phyloP scores from a whole-genome alignment of 92 coral and sea anemone genomes.

The Scolanthus callimorphus region DNA sequence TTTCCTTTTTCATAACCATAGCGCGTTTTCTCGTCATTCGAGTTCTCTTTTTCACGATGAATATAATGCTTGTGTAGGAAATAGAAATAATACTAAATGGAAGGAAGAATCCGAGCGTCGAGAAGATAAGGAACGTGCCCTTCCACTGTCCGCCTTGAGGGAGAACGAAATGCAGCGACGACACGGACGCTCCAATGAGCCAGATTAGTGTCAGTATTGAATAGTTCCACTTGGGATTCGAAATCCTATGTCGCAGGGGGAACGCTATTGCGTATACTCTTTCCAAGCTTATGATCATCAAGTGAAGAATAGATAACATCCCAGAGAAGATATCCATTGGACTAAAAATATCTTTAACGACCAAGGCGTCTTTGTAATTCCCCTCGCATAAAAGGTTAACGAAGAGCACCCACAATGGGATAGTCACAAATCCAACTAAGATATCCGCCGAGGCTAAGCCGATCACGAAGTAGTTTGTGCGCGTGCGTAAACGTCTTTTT shows the following conservation, averaged over 20 bases:
- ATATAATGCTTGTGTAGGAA: slow-evolving; percentile 54
- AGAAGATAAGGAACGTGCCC: slow-evolving; percentile 64
- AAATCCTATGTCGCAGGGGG: slow-evolving; percentile 69
- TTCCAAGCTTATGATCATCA: slow-evolving; percentile 70
- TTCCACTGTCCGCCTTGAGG: slow-evolving; percentile 78
- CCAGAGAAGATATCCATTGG: slow-evolving; percentile 77
- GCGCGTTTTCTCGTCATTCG: slow-evolving; percentile 54
- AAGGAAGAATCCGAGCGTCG: slow-evolving; percentile 65
- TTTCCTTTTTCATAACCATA: slow-evolving; percentile 48
- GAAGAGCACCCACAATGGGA: slow-evolving; percentile 55
- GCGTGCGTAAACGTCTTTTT: slow-evolving; percentile 63
- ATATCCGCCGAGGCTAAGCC: slow-evolving; percentile 69
- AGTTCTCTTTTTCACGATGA: slow-evolving; percentile 53
- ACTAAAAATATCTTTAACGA: slow-evolving; percentile 47
- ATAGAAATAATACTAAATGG: slow-evolving; percentile 64
- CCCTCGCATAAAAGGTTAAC: slow-evolving; percentile 31
- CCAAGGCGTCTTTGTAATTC: slow-evolving; percentile 12
- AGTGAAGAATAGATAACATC: slow-evolving; percentile 69
- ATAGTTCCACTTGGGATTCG: slow-evolving; percentile 40
- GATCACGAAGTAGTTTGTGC: slow-evolving; percentile 70
- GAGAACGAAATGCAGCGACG: slow-evolving; percentile 55
- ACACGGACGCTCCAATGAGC: slow-evolving; percentile 46
- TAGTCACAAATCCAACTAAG: slow-evolving; percentile 54
- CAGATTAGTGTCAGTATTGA: slow-evolving; percentile 42
- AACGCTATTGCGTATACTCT: slow-evolving; percentile 73